Evolutionary conservation across 2,113 vertebrate genomes (phyloP).

Genomic region (Callionymus lyra): DNA sequence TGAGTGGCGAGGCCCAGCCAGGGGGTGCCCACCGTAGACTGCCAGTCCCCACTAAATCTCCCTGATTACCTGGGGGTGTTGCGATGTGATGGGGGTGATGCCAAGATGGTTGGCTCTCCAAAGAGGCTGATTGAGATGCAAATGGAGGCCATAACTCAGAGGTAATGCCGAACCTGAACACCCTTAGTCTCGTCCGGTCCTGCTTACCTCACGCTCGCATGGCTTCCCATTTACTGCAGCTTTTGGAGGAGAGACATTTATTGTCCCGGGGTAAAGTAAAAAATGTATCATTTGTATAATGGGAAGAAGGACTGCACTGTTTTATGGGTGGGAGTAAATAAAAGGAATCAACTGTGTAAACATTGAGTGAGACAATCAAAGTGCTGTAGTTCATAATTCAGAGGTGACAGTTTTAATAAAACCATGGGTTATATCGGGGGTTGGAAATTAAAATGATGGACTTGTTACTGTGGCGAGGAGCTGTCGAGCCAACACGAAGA

Average conservation of each 20-base stretch:
- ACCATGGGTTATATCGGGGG: too few relatives aligned
- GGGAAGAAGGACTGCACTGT: too few relatives aligned
- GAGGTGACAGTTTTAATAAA: too few relatives aligned
- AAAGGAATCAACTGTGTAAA: too few relatives aligned
- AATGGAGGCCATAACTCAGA: conserved; percentile 90
- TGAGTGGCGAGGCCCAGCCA: conserved; percentile 50
- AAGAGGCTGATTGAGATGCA: conserved; percentile 92
- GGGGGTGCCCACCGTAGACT: conserved; percentile 51
- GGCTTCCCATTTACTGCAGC: conserved; percentile 62
- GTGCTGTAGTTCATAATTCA: too few relatives aligned
- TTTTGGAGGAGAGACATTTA: conserved; percentile 52
- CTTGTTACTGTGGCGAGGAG: too few relatives aligned
- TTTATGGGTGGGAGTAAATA: too few relatives aligned
- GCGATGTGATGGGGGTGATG: conserved; percentile 63
- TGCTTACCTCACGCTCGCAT: conserved; percentile 53
- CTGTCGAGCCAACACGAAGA: too few relatives aligned
- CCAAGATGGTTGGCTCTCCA: conserved; percentile 79
- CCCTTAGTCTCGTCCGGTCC: conserved; percentile 53
- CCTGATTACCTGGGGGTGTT: conserved; percentile 68
- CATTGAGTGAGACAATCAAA: too few relatives aligned
- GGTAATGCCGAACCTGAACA: conserved; percentile 80
- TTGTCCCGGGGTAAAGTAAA: conserved; percentile 55
- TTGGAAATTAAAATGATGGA: too few relatives aligned
- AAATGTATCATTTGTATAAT: conserved; percentile 44
- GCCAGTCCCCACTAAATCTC: conserved; percentile 67